These are phyloP conservation scores for Nezara viridula DNA, from an alignment of 2,888 invertebrate genomes.

Conservation along the genomic window DNA sequence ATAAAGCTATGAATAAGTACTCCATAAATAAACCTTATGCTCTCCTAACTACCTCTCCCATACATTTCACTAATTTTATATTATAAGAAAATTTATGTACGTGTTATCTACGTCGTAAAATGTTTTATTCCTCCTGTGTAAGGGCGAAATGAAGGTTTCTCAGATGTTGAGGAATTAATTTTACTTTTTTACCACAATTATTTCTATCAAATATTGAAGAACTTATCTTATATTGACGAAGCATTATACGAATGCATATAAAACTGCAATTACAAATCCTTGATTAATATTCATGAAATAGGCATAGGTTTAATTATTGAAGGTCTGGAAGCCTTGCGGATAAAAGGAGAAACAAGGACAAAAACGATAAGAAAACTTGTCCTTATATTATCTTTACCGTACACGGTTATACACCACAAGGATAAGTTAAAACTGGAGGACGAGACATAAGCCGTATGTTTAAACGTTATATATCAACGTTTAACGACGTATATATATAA, in stretches of 20 bases:
- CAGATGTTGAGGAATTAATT: too few relatives aligned
- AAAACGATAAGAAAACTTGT: slow-evolving; percentile 10
- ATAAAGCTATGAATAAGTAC: slow-evolving; percentile 27
- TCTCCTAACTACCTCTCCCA: not conserved
- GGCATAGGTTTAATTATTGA: not conserved
- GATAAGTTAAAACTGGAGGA: not conserved
- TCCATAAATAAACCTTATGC: slow-evolving; percentile 14
- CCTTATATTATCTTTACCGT: slow-evolving; percentile 8
- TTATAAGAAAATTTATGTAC: not conserved
- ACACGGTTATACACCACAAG: not conserved
- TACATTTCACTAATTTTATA: slow-evolving; percentile 24
- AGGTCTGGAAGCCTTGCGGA: slow-evolving; percentile 12
- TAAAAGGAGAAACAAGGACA: not conserved
- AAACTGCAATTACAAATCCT: too few relatives aligned
- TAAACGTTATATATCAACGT: too few relatives aligned
- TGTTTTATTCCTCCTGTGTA: not conserved
- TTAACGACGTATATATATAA: too few relatives aligned
- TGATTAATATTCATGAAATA: not conserved
- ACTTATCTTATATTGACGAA: too few relatives aligned
- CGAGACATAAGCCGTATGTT: not conserved
- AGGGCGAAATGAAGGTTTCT: not conserved
- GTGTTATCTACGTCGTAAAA: not conserved
- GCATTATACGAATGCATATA: too few relatives aligned
- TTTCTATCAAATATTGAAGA: too few relatives aligned
- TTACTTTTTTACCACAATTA: too few relatives aligned